These are phyloP conservation scores for Morelia viridis DNA, from an alignment of 2,797 vertebrate genomes.

Conservation along the genomic window DNA sequence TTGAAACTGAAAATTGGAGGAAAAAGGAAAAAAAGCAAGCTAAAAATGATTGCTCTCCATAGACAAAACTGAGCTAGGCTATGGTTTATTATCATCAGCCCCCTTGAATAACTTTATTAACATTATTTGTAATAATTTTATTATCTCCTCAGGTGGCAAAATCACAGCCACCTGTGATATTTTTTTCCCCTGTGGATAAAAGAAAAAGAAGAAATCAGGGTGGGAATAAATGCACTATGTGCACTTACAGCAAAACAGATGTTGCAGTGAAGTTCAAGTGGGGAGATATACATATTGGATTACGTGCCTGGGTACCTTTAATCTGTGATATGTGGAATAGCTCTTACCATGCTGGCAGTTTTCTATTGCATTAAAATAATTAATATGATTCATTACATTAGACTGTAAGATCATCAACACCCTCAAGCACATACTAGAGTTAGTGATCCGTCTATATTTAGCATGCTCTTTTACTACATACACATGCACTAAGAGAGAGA, in stretches of 20 bases:
- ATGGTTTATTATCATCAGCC: background rate
- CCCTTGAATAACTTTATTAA: background rate
- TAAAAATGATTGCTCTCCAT: slow-evolving; percentile 6
- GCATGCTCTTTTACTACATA: slow-evolving; percentile 24
- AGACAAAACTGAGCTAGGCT: slow-evolving; percentile 3
- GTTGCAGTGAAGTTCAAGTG: background rate
- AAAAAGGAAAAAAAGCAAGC: background rate
- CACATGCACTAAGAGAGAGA: background rate
- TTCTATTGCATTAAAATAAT: slow-evolving; percentile 10
- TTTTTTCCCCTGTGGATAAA: background rate
- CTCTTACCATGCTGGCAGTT: background rate
- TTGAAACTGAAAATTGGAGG: background rate
- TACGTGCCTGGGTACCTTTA: background rate
- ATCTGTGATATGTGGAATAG: background rate
- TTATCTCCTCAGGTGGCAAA: background rate
- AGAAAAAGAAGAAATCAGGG: background rate
- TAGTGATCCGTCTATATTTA: slow-evolving; percentile 11
- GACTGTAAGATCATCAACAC: background rate
- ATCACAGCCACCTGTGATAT: background rate
- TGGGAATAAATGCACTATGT: background rate
- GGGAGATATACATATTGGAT: background rate
- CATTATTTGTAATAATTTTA: background rate
- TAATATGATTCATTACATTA: background rate
- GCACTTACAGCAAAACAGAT: background rate
- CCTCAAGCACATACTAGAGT: background rate